phyloP scores from a whole-genome alignment of 2,113 vertebrate species.

The Hymenochirus boettgeri region DNA sequence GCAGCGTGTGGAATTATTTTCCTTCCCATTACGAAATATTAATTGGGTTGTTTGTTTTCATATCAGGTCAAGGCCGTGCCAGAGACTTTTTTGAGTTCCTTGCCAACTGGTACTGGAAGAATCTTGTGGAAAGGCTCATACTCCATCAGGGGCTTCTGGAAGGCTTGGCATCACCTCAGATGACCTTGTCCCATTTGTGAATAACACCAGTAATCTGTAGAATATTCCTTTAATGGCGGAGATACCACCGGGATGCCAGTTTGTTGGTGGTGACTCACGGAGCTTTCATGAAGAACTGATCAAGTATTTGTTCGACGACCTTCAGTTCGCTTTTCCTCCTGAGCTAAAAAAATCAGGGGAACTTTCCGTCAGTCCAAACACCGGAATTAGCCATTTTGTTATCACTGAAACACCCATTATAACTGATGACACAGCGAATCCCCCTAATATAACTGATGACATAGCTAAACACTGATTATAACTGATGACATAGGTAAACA shows the following conservation, averaged over 20 bases:
- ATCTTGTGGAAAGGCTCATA: constrained; percentile 28
- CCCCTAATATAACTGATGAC: too few relatives aligned
- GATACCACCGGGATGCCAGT: constrained; percentile 51
- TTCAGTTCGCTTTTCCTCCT: constrained; percentile 68
- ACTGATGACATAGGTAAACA: too few relatives aligned
- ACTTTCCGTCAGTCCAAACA: constrained; percentile 82
- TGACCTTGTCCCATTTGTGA: constrained; percentile 48
- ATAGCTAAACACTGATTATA: too few relatives aligned
- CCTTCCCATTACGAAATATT: too few relatives aligned
- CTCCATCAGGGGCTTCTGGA: background rate
- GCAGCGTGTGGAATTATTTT: too few relatives aligned
- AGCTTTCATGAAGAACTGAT: constrained; percentile 82
- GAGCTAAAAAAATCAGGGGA: constrained; percentile 66
- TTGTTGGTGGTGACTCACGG: constrained; percentile 86
- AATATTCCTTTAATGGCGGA: too few relatives aligned
- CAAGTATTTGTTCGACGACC: constrained; percentile 77
- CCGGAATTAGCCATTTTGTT: constrained; percentile 82
- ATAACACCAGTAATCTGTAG: constrained; percentile 18
- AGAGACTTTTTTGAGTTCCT: constrained; percentile 80
- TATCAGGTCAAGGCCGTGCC: constrained; percentile 78
- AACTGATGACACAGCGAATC: too few relatives aligned
- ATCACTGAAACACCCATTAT: too few relatives aligned
- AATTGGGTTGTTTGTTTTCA: constrained; percentile 17
- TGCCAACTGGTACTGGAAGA: constrained; percentile 66
- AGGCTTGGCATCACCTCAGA: constrained; percentile 42